These are phyloP conservation scores for Leptinotarsa peninsularis DNA, from an alignment of 2,888 invertebrate genomes.

Conservation along the genomic window DNA sequence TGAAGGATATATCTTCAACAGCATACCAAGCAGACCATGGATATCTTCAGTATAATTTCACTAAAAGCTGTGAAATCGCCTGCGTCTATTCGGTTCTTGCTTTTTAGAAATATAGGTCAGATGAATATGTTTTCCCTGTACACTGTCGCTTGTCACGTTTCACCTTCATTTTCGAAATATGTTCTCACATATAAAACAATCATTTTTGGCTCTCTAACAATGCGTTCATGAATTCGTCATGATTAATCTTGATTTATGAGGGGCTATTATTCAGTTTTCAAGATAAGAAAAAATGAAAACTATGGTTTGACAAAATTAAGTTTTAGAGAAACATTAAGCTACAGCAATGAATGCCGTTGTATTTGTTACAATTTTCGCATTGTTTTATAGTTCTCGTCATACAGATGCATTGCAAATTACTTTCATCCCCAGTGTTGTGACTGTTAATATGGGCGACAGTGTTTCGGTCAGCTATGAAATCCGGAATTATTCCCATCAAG, in stretches of 20 bases:
- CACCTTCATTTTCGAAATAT: too few relatives aligned
- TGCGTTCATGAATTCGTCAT: background rate
- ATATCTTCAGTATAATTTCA: too few relatives aligned
- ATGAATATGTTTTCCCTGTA: background rate
- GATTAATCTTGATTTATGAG: slow-evolving; percentile 8
- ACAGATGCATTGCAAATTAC: slow-evolving; percentile 19
- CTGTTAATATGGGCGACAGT: slow-evolving; percentile 32
- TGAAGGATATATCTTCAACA: too few relatives aligned
- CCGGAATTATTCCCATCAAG: slow-evolving; percentile 26
- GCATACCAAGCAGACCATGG: too few relatives aligned
- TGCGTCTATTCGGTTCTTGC: too few relatives aligned
- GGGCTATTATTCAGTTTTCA: background rate
- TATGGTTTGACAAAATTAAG: background rate
- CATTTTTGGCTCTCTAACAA: too few relatives aligned
- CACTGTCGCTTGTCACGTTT: too few relatives aligned
- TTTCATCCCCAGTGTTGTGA: slow-evolving; percentile 28
- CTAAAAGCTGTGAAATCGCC: too few relatives aligned
- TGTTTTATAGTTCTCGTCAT: background rate
- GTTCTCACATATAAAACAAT: background rate
- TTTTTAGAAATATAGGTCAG: background rate
- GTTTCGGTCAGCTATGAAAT: slow-evolving; percentile 22
- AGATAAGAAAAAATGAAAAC: slow-evolving; percentile 3
- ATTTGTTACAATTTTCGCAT: background rate
- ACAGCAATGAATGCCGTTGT: background rate
- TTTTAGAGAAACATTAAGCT: background rate